Evolutionary conservation across 2,888 invertebrate genomes (phyloP).

Genomic region (Drosophila subsilvestris): DNA sequence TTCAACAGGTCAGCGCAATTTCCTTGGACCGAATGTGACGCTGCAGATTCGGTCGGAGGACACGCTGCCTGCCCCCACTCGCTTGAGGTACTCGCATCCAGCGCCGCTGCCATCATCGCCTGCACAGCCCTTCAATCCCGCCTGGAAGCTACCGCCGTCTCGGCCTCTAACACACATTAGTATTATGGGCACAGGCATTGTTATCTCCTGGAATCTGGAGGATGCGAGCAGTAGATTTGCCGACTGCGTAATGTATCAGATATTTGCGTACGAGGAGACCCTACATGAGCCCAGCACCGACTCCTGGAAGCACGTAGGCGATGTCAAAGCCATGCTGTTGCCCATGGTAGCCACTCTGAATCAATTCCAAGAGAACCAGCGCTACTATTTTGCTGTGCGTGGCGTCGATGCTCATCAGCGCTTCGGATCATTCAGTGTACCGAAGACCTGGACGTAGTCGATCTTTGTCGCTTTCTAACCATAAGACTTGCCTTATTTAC

Average conservation of each 20-base stretch:
- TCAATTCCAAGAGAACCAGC: conserved; percentile 94
- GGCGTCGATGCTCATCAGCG: conserved; percentile 93
- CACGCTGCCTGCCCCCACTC: conserved; percentile 81
- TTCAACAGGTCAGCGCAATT: conserved; percentile 48
- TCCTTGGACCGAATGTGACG: conserved; percentile 48
- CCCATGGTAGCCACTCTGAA: conserved; percentile 98
- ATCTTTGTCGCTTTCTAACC: background rate
- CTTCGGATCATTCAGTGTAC: conserved; percentile 92
- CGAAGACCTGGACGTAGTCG: conserved; percentile 86
- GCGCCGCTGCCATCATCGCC: conserved; percentile 83
- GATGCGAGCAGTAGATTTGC: conserved; percentile 87
- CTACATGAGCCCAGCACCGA: conserved; percentile 88
- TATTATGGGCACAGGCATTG: conserved; percentile 91
- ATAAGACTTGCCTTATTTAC: background rate
- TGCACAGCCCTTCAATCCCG: conserved; percentile 83
- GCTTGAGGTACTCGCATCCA: conserved; percentile 78
- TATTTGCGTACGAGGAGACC: conserved; percentile 96
- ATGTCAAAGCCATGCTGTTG: conserved; percentile 94
- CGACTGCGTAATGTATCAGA: conserved; percentile 93
- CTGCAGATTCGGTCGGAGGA: conserved; percentile 66
- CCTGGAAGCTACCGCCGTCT: conserved; percentile 90
- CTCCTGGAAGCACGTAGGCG: conserved; percentile 97
- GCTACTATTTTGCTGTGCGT: conserved; percentile 96
- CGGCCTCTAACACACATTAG: conserved; percentile 92
- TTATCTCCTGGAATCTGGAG: conserved; percentile 96